Base-by-base conservation (phyloP, 2,113 vertebrate species). In the Dipodomys ordii region DNA sequence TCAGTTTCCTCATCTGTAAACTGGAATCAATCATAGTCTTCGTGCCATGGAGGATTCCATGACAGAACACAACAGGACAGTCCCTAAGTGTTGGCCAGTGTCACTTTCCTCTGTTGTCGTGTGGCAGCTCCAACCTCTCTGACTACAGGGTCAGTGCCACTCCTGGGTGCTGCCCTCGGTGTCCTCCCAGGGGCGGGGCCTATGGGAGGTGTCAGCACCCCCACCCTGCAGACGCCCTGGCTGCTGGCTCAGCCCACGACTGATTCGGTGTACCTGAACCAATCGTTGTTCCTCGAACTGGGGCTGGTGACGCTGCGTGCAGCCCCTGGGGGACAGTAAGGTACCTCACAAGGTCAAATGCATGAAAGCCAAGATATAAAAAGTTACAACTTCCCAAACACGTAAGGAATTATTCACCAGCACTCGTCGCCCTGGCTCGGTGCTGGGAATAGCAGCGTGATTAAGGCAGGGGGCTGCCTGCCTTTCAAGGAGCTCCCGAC, bases 401-500 rank as follows among this genome's bases (percentile, higher is more conserved):
- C 19, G 0, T 46, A 84, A 84, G 90, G 87, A 87, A 92, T 97
- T 95, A 94, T 93, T 94, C 96, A 95, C 93, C 49, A 2, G 82
- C 69, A 30, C 95, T 94, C 94, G 94, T 96, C 96, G 95, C 81
- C 73, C 93, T 74, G 90, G 88, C 83, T 87, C n/a, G 69, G 84
- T 69, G 94, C 96, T 90, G 71, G 90, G 94, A 93, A 95, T 95
- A 95, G 95, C 82, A 82, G 68, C 90, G 92, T 97, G 97, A 95
- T 95, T 81, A 96, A 95, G 82, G 78, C 89, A 79, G 74, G 84
- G 81, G 81, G 89, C 94, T 95, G 77, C 53, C 53, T 57, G 53
- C 83, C 94, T 92, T 91, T 96, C 89, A 92, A 81, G 95, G 84
- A 89, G 72, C 81, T 80, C 67, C 3, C 46, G 30, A 62, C 64